Conservation (phyloP, 2,113 vertebrate species). For the Alaudala cheleensis region DNA sequence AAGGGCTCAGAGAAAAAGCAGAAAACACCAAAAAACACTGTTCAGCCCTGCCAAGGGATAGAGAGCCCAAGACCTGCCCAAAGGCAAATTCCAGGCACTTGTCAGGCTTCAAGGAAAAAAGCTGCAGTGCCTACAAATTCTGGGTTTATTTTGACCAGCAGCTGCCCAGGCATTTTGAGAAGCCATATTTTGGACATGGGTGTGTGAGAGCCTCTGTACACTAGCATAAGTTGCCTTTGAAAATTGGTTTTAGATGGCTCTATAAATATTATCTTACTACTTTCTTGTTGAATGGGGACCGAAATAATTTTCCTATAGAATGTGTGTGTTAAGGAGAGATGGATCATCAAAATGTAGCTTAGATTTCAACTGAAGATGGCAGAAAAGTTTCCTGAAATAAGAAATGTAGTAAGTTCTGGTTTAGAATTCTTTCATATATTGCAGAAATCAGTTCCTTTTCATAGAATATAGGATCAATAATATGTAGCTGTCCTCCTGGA, state of each 20-base stretch:
- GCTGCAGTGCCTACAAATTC: not conserved
- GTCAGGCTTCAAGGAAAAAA: not conserved
- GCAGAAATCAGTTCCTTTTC: conserved; percentile 22
- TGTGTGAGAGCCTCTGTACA: not conserved
- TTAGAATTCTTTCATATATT: not conserved
- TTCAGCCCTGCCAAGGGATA: not conserved
- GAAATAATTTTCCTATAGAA: not conserved
- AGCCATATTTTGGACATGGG: not conserved
- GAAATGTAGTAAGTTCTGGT: not conserved
- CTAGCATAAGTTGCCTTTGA: not conserved
- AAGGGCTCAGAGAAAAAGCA: not conserved
- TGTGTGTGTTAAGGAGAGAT: not conserved
- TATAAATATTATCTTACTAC: not conserved
- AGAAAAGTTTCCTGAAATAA: conserved; percentile 27
- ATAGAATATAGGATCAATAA: not conserved
- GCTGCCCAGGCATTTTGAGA: not conserved
- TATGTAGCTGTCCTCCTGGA: not conserved
- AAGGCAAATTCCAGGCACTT: not conserved
- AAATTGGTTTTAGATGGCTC: not conserved
- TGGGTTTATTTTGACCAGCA: not conserved
- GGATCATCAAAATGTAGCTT: not conserved
- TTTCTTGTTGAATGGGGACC: not conserved
- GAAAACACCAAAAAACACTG: not conserved
- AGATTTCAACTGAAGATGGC: conserved; percentile 20
- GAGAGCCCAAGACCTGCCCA: not conserved